Evolutionary conservation across 2,797 vertebrate species (phyloP).

Genomic region (Cuniculus paca): DNA sequence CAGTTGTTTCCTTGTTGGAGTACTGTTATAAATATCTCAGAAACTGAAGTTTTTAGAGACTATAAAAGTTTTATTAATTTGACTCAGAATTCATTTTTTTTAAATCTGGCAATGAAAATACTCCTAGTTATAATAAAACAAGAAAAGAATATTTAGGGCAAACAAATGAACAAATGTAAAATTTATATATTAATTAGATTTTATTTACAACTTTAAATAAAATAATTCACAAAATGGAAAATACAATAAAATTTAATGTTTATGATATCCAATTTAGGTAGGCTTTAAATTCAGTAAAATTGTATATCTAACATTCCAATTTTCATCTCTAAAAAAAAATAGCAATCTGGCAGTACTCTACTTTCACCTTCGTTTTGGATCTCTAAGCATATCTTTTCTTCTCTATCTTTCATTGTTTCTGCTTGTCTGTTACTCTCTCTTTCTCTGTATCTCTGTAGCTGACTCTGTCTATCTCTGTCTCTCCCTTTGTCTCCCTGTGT

Average conservation of each 20-base stretch:
- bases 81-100: background rate
- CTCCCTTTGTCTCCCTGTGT: background rate
- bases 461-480: background rate
- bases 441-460: background rate
- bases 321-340: background rate
- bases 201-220: background rate
- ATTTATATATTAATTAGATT: constrained; percentile 29
- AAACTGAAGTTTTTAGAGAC: background rate
- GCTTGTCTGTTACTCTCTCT: no score
- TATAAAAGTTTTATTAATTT: background rate
- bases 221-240: constrained; percentile 15
- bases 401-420: background rate
- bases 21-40: background rate
- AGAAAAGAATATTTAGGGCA: background rate
- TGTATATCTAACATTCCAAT: background rate
- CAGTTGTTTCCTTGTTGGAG: background rate
- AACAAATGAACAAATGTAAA: background rate
- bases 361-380: background rate
- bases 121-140: background rate
- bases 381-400: background rate
- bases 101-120: background rate
- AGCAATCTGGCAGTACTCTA: background rate
- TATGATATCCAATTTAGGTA: background rate
- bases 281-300: background rate
- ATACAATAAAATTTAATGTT: background rate